Conservation (phyloP, 1,140 invertebrate species). For the Apis florea region DNA sequence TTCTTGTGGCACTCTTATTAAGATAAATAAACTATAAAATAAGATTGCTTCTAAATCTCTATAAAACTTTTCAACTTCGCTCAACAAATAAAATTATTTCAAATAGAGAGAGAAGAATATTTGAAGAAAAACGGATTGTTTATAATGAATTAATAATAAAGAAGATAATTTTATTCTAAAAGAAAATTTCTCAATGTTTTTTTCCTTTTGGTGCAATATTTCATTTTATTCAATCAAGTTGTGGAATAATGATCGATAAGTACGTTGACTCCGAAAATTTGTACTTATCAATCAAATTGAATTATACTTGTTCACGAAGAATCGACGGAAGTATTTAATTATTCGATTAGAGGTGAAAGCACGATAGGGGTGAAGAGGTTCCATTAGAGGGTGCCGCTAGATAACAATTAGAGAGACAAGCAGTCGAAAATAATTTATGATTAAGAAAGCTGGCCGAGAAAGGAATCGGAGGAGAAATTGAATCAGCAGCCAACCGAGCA, state of each 20-base stretch:
- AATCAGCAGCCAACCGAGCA: background rate
- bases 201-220: too few species aligned
- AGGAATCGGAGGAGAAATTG: background rate
- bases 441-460: background rate
- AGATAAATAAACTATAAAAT: too few species aligned
- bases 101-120: too few species aligned
- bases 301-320: background rate
- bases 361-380: background rate
- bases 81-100: too few species aligned
- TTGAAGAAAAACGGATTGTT: too few species aligned
- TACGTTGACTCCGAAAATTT: too few species aligned
- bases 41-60: too few species aligned
- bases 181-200: too few species aligned
- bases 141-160: too few species aligned
- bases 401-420: background rate
- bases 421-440: background rate
- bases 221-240: background rate
- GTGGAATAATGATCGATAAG: background rate
- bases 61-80: too few species aligned
- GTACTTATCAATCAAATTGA: background rate
- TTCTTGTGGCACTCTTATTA: too few species aligned
- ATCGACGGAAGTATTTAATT: constrained; percentile 11
- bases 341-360: constrained; percentile 11
- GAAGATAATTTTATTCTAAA: too few species aligned
- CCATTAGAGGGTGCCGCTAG: background rate